Evolutionary conservation across 2,888 invertebrate species (phyloP).

Genomic region (Zhuqinia jingwanae): DNA sequence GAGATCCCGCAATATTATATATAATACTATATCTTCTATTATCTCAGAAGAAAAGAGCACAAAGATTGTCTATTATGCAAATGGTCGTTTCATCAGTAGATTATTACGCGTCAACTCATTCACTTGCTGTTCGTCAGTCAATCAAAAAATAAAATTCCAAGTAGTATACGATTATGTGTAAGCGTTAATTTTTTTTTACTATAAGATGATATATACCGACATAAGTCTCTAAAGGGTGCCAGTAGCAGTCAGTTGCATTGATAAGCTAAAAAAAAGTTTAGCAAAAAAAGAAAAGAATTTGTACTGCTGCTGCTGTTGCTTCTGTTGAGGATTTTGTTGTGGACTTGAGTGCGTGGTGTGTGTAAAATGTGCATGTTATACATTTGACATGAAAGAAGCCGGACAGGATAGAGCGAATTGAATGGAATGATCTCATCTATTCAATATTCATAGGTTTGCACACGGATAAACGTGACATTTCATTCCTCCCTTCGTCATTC

Average conservation of each 20-base stretch:
- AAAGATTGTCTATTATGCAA: conserved; percentile 64
- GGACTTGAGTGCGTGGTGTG: not conserved
- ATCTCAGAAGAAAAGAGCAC: conserved; percentile 60
- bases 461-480: conserved; percentile 67
- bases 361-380: conserved; percentile 19
- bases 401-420: not conserved
- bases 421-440: not conserved
- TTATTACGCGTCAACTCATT: conserved; percentile 55
- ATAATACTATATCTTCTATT: conserved; percentile 45
- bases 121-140: conserved; percentile 41
- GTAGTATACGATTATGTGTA: conserved; percentile 1
- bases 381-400: too few species aligned
- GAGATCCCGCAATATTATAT: not conserved
- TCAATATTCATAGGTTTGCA: not conserved
- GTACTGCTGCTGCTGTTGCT: too few species aligned
- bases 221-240: too few species aligned
- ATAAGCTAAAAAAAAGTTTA: too few species aligned
- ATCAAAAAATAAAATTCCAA: conserved; percentile 45
- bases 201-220: too few species aligned
- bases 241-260: not conserved
- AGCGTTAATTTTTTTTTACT: conserved; percentile 12
- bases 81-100: conserved; percentile 51
- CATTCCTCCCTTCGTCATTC: conserved; percentile 44
- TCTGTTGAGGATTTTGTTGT: too few species aligned
- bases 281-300: too few species aligned